These are phyloP conservation scores for Norana najaformis DNA, from an alignment of 2,888 invertebrate species.

Conservation along the genomic window DNA sequence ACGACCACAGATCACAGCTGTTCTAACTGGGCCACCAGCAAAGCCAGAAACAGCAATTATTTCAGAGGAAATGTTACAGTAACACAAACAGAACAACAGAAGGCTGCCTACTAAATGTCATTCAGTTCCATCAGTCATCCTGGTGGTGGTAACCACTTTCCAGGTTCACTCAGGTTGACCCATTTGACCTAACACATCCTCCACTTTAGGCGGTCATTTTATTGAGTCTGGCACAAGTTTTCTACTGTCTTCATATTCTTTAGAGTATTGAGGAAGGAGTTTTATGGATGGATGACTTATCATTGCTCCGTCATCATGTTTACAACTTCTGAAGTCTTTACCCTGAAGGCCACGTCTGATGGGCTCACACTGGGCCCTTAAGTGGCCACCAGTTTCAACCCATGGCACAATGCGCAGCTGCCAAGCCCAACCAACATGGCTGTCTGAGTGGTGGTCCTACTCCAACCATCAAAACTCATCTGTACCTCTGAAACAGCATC, in stretches of 20 bases:
- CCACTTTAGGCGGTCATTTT: background rate
- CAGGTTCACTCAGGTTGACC: background rate
- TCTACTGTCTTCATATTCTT: background rate
- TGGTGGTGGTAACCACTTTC: background rate
- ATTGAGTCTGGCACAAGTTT: background rate
- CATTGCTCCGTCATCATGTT: too few species aligned
- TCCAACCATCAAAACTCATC: slow-evolving; percentile 13
- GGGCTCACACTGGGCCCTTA: too few species aligned
- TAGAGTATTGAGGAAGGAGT: background rate
- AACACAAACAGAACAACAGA: background rate
- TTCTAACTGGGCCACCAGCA: background rate
- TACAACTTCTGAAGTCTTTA: too few species aligned
- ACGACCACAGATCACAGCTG: background rate
- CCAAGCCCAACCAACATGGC: background rate
- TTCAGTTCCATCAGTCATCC: background rate
- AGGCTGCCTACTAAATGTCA: background rate
- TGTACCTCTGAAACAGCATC: background rate
- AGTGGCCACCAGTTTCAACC: too few species aligned
- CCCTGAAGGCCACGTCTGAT: too few species aligned
- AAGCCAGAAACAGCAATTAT: background rate
- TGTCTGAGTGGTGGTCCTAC: background rate
- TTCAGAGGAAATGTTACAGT: background rate
- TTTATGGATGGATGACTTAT: too few species aligned
- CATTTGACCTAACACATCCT: background rate
- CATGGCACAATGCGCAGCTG: too few species aligned